These are phyloP conservation scores for Drosophila neutralis DNA, from an alignment of 2,888 invertebrate species.

Conservation along the genomic window DNA sequence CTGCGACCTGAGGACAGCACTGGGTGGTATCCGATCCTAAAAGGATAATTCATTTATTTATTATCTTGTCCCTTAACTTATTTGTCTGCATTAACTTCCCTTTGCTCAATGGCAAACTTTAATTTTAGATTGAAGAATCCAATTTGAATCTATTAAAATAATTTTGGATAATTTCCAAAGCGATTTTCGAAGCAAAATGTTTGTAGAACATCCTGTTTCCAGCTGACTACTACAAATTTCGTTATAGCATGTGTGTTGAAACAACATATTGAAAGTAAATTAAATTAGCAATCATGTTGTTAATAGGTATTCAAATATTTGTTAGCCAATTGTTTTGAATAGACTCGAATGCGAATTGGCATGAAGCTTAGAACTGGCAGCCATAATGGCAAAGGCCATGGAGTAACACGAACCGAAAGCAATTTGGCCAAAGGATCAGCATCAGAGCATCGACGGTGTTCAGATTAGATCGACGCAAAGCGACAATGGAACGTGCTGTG, in stretches of 20 bases:
- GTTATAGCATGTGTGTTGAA: background rate
- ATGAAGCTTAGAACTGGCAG: slow-evolving; percentile 35
- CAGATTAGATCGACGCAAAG: slow-evolving; percentile 68
- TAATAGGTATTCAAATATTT: background rate
- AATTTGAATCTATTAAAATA: background rate
- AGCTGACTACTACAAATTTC: background rate
- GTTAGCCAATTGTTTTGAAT: background rate
- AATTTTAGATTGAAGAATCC: background rate
- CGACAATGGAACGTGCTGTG: slow-evolving; percentile 77
- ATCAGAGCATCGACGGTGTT: slow-evolving; percentile 20
- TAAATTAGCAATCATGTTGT: background rate
- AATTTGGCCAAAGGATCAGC: slow-evolving; percentile 45
- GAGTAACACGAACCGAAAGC: slow-evolving; percentile 1
- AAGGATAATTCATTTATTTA: background rate
- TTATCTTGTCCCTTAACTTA: background rate
- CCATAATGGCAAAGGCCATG: slow-evolving; percentile 1
- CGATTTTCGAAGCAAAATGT: background rate
- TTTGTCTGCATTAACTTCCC: background rate
- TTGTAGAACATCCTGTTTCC: background rate
- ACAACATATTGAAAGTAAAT: background rate
- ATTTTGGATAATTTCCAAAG: background rate
- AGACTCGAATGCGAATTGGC: slow-evolving; percentile 20
- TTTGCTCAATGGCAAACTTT: background rate
- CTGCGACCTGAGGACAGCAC: background rate
- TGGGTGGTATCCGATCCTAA: background rate